phyloP scores from a whole-genome alignment of 2,113 vertebrate genomes.

The Brachirus orientalis region DNA sequence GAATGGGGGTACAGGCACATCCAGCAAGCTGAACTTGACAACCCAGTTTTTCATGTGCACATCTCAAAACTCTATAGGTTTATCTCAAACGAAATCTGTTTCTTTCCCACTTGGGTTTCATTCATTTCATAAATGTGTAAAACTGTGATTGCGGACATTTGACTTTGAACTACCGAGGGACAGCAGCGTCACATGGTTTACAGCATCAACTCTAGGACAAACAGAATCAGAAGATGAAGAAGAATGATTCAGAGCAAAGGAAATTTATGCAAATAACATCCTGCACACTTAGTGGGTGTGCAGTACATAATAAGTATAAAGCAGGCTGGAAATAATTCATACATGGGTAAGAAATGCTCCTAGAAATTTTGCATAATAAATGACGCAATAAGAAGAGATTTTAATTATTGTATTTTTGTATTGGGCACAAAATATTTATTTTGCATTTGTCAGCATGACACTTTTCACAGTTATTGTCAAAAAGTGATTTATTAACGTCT shows the following conservation, averaged over 20 bases:
- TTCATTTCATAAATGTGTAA: slow-evolving; percentile 12
- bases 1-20: slow-evolving; percentile 78
- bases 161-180: background rate
- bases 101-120: slow-evolving; percentile 18
- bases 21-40: slow-evolving; percentile 67
- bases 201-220: slow-evolving; percentile 6
- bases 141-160: slow-evolving; percentile 22
- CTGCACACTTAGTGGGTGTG: background rate
- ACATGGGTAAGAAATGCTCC: background rate
- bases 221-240: background rate
- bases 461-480: background rate
- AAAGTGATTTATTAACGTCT: background rate
- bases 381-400: background rate
- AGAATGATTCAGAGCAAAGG: slow-evolving; percentile 3
- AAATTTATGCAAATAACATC: slow-evolving; percentile 8
- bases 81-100: slow-evolving; percentile 53
- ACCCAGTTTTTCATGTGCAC: slow-evolving; percentile 59
- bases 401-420: background rate
- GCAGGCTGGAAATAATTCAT: background rate
- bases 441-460: background rate
- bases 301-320: background rate
- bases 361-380: slow-evolving; percentile 13
- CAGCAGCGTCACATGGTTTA: slow-evolving; percentile 7
- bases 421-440: background rate
- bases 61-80: slow-evolving; percentile 33